Conservation (phyloP, 1,140 invertebrate species). For the Scylla paramamosain region DNA sequence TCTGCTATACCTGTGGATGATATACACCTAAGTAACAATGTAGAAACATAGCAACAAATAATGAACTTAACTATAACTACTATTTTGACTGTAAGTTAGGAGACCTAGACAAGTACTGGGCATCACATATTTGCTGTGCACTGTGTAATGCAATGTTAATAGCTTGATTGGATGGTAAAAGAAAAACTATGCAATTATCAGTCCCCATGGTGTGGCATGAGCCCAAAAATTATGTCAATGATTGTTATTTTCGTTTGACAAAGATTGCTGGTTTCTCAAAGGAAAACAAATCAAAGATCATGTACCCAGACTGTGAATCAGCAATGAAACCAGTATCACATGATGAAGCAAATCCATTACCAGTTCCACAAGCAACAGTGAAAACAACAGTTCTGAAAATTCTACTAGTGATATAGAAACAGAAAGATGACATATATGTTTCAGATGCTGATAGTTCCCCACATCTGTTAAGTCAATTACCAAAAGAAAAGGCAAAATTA, state of each 20-base stretch:
- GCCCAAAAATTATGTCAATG: constrained; percentile 6
- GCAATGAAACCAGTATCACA: constrained; percentile 35
- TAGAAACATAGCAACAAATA: too few species aligned
- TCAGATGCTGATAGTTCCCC: constrained; percentile 22
- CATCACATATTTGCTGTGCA: too few species aligned
- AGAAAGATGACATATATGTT: constrained; percentile 35
- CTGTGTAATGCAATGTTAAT: background rate
- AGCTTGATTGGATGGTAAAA: background rate
- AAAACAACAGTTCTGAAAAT: constrained; percentile 44
- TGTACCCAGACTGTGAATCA: constrained; percentile 27
- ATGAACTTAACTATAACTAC: too few species aligned
- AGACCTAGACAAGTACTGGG: too few species aligned
- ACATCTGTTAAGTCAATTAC: constrained; percentile 45
- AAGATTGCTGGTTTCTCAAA: constrained; percentile 52
- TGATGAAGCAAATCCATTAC: constrained; percentile 47
- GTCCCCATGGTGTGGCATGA: constrained; percentile 36
- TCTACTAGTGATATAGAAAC: constrained; percentile 47
- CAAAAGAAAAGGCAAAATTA: constrained; percentile 44
- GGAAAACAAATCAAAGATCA: constrained; percentile 57
- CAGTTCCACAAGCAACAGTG: constrained; percentile 39
- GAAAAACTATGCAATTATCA: constrained; percentile 25
- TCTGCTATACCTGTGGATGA: constrained; percentile 8
- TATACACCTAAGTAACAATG: background rate
- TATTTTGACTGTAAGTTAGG: too few species aligned
- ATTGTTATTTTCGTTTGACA: constrained; percentile 23